Evolutionary conservation across 2,888 invertebrate genomes (phyloP), one percentile per base, ranked within the genome.

Genomic region (Sinotaia quadrata): DNA sequence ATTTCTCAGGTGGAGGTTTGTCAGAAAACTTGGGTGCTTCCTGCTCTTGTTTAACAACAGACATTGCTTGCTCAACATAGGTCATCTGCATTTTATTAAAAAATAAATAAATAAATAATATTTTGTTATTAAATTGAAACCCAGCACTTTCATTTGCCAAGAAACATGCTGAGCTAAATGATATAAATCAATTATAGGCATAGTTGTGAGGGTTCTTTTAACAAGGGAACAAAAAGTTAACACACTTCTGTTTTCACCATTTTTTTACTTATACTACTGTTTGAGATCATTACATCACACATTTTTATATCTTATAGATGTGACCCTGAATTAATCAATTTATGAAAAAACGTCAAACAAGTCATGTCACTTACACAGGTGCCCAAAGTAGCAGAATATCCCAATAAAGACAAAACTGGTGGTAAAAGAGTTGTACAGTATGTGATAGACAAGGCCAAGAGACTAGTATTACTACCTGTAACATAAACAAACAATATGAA

Each of bases 381-480:
- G 78, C 89, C 89, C 41, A 90, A 81, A 83, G 94, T 94, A 0
- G 94, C 94, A 74, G 94, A 94, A 87, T 96, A 93, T 68, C 94
- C 91, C 93, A 97, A 94, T 47, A 95, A 95, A 94, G 95, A 97
- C 83, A 94, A 94, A 65, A 94, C 91, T 92, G 94, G 93, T 75
- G 93, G 94, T 34, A 93, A 93, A 65, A 94, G 70, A 10, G 85
- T 68, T 21, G 84, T 76, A 34, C 80, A 78, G 70, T 85, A 85
- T 10, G 80, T 82, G 21, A 86, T 44, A 29, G 81, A 78, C 41
- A 87, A 63, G n/a, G 83, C 85, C 41, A 84, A 78, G 52, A 81
- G 63, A 4, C 82, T 81, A 36, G 70, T 69, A n/a, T 72, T 51
- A 8, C 73, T 31, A 51, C 52, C 78, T 76, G 66, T 21, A 65